Conservation (phyloP, 2,113 vertebrate genomes). For the Ictidomys tridecemlineatus region DNA sequence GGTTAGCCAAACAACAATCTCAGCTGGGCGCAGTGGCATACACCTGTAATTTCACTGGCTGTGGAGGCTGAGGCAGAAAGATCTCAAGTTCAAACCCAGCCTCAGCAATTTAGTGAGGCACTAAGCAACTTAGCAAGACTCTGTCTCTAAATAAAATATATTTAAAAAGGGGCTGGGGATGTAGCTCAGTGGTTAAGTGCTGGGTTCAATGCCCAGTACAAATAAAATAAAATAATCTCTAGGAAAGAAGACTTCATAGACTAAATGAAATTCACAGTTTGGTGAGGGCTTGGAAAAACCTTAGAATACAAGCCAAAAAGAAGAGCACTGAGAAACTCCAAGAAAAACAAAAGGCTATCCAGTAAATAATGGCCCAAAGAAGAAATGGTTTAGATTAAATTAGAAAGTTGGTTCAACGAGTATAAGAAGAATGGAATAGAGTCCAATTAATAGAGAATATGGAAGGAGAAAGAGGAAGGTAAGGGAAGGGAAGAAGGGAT, state of each 20-base stretch:
- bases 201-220: too few species aligned
- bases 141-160: too few species aligned
- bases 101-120: too few species aligned
- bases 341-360: not conserved
- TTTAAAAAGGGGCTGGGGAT: too few species aligned
- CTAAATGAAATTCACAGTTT: not conserved
- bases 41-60: too few species aligned
- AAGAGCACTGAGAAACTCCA: not conserved
- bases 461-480: too few species aligned
- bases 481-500: too few species aligned
- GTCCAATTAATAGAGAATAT: not conserved
- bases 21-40: too few species aligned
- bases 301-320: not conserved
- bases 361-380: not conserved
- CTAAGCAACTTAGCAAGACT: too few species aligned
- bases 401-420: not conserved
- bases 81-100: too few species aligned
- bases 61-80: too few species aligned
- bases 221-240: not conserved
- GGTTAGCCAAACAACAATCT: not conserved
- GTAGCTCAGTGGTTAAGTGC: too few species aligned
- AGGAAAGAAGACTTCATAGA: not conserved
- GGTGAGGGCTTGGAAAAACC: not conserved
- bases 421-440: conserved; percentile 9
- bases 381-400: not conserved